Percentiles rank a stretch among this genome's conserved stretches.
Conservation (phyloP, 2,888 invertebrate genomes). For the Bibio marci region DNA sequence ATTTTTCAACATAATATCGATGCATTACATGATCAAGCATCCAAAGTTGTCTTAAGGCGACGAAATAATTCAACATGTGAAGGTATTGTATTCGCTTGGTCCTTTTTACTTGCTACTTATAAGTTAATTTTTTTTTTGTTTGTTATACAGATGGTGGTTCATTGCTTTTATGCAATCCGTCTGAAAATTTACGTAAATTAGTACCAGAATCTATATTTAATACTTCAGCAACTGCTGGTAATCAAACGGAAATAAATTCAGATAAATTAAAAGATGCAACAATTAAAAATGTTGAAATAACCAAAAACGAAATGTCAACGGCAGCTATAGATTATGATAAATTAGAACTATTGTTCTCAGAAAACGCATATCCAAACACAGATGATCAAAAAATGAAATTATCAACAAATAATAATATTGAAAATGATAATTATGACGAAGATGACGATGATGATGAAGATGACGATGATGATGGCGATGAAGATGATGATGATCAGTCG, state of each 20-base stretch:
- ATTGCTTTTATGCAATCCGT: constrained; percentile 66
- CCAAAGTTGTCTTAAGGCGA: constrained; percentile 34
- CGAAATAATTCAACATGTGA: constrained; percentile 57
- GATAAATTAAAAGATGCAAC: constrained; percentile 18
- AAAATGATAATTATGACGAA: background rate
- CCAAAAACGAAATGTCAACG: background rate
- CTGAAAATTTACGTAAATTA: constrained; percentile 66
- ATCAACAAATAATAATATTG: too few relatives aligned
- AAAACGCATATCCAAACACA: too few relatives aligned
- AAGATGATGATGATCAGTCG: too few relatives aligned
- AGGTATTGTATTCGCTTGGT: constrained; percentile 4
- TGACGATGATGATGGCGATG: background rate
- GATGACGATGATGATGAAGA: background rate
- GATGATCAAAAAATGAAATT: too few relatives aligned
- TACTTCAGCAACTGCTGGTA: constrained; percentile 26
- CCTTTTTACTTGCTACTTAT: background rate
- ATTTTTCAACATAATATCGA: constrained; percentile 14
- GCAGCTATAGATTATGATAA: too few relatives aligned
- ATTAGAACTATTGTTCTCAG: too few relatives aligned
- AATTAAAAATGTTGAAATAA: too few relatives aligned
- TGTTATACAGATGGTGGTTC: constrained; percentile 19
- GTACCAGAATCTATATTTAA: constrained; percentile 43
- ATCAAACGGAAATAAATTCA: background rate
- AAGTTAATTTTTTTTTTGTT: background rate
- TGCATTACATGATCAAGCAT: background rate